Base-by-base conservation (phyloP, 1,140 invertebrate species). In the Platyscapa corneri region DNA sequence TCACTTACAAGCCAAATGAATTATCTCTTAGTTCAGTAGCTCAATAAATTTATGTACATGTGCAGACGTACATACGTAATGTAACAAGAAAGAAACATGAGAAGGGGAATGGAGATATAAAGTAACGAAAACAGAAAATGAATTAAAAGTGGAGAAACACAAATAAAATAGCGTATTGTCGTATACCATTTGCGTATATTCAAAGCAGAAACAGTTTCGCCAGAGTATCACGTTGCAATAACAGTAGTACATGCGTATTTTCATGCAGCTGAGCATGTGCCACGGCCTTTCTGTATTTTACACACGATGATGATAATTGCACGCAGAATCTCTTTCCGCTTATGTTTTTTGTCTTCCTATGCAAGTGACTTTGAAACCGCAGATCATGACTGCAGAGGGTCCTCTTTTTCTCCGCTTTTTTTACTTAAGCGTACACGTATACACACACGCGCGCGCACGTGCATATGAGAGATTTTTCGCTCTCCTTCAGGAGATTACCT, bases 261-360 rank as follows among this genome's bases (percentile, higher is more conserved):
- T 16, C 3, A n/a, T 34, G 6, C 34, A 14, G 39, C 18, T 32
- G 67, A 39, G 42, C 18, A 18, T 53, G 70, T 42, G 37, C 37
- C n/a, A 10, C 37, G 3, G 12, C 37, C 16, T 74, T n/a, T 37
- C 14, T 39, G 37, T 74, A 12, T 42, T 74, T 42, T 39, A 14
- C 37, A 42, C n/a, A 16, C 18, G 75, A 86, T 85, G 83, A 87
- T 65, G 86, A 85, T 75, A 46, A 87, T 85, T 87, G 79, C 67
- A 20, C 67, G 67, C 83, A 83, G 83, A 75, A 84, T 78, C 64
- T 27, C 82, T 75, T 60, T 75, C 39, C 60, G 23, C 56, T 70
- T 83, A 20, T 46, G 16, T 74, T 79, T 79, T n/a, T 86, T 83
- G 81, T 86, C 80, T 79, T 72, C 27, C 14, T 20, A 39, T 64